Conservation (phyloP, 2,888 invertebrate genomes). For the Eustalomyia histrio region DNA sequence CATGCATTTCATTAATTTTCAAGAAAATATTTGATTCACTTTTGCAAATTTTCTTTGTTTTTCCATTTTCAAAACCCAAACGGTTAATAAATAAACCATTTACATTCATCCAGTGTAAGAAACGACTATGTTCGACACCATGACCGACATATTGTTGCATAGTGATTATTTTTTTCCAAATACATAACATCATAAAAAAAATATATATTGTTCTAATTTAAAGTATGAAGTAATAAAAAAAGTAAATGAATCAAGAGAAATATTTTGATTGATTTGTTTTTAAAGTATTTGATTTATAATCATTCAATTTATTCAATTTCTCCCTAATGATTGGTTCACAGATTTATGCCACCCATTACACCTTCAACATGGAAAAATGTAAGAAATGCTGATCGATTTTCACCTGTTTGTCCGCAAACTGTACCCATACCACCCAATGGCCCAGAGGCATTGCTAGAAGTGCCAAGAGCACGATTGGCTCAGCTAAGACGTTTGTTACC, state of each 20-base stretch:
- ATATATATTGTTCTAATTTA: too few species aligned
- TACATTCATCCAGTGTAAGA: too few species aligned
- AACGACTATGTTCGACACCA: too few species aligned
- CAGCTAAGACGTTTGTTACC: conserved; percentile 92
- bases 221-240: not conserved
- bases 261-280: conserved; percentile 17
- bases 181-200: too few species aligned
- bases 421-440: conserved; percentile 83
- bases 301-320: not conserved
- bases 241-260: not conserved
- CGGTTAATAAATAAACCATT: too few species aligned
- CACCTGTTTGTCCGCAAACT: conserved; percentile 93
- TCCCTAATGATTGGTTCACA: conserved; percentile 71
- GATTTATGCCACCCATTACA: conserved; percentile 96
- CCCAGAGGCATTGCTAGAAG: conserved; percentile 82
- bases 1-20: too few species aligned
- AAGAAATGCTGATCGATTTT: conserved; percentile 88
- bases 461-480: conserved; percentile 90
- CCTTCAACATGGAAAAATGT: conserved; percentile 93
- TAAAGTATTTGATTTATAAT: conserved; percentile 5
- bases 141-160: too few species aligned
- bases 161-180: too few species aligned
- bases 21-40: too few species aligned
- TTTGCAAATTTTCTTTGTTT: too few species aligned
- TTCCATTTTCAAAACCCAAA: too few species aligned